Percentiles rank a stretch among this genome's conserved stretches.
Evolutionary conservation across 2,888 invertebrate genomes (phyloP).

Genomic region (Gortyna flavago): DNA sequence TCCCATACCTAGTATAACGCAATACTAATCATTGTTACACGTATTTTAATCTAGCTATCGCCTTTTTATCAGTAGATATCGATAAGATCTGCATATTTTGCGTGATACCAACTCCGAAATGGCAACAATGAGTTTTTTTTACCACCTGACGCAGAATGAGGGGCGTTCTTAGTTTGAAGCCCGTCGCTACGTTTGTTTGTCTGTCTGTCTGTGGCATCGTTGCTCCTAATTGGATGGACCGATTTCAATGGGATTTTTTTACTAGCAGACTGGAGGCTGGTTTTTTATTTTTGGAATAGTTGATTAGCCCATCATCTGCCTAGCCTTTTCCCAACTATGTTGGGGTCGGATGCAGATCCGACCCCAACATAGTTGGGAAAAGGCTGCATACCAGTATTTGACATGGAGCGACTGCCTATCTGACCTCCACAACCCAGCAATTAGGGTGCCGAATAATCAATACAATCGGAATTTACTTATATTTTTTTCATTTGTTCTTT

Average conservation of each 20-base stretch:
- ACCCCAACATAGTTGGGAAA: too few species aligned
- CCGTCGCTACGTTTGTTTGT: neutral
- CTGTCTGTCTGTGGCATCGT: too few species aligned
- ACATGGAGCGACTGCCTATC: too few species aligned
- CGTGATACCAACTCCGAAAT: conserved; percentile 31
- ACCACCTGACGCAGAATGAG: neutral
- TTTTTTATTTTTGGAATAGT: too few species aligned
- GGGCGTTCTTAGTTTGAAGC: neutral
- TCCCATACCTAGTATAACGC: conserved; percentile 31
- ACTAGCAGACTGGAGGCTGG: neutral
- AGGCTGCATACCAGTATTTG: too few species aligned
- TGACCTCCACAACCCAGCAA: too few species aligned
- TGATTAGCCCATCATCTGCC: too few species aligned
- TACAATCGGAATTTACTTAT: too few species aligned
- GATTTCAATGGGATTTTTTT: neutral
- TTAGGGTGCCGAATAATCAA: too few species aligned
- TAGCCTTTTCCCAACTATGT: too few species aligned
- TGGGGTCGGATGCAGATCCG: too few species aligned
- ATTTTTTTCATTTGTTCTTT: too few species aligned
- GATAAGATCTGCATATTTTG: conserved; percentile 63
- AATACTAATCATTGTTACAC: conserved; percentile 61
- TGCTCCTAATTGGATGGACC: neutral
- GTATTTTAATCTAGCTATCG: conserved; percentile 53
- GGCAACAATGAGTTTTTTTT: conserved; percentile 4
- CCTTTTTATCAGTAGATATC: conserved; percentile 59